Percentiles rank a stretch among this genome's conserved stretches.
These are phyloP conservation scores for Tenthredo amoena DNA, from an alignment of 2,888 invertebrate species.

Conservation along the genomic window DNA sequence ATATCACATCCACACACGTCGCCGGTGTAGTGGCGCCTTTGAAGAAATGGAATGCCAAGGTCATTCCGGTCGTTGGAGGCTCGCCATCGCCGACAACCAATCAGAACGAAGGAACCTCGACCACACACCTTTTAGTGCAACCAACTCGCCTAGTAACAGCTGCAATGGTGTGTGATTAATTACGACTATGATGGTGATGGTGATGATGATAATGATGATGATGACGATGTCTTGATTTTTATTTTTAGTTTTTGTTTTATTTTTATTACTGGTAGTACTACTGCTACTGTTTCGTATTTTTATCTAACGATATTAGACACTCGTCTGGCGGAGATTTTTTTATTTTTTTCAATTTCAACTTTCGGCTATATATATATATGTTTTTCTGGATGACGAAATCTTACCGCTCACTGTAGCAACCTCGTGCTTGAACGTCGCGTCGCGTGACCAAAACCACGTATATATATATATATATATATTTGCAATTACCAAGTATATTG, in stretches of 20 bases:
- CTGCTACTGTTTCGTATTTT: not conserved
- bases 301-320: not conserved
- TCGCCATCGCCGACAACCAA: constrained; percentile 67
- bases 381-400: constrained; percentile 12
- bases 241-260: not conserved
- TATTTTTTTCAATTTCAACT: not conserved
- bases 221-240: not conserved
- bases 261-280: not conserved
- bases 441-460: constrained; percentile 5
- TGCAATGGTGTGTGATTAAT: not conserved
- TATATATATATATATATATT: not conserved
- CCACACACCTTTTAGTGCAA: constrained; percentile 54
- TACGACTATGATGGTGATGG: not conserved
- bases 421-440: not conserved
- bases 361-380: not conserved
- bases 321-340: not conserved
- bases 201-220: not conserved
- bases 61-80: constrained; percentile 69
- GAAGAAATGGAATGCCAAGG: constrained; percentile 67
- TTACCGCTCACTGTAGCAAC: not conserved
- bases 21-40: constrained; percentile 46
- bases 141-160: constrained; percentile 59
- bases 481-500: not conserved
- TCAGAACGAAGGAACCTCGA: constrained; percentile 58
- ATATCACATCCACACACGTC: not conserved